These are phyloP conservation scores for Epiblema foenella DNA, from an alignment of 2,888 invertebrate species.

Conservation along the genomic window DNA sequence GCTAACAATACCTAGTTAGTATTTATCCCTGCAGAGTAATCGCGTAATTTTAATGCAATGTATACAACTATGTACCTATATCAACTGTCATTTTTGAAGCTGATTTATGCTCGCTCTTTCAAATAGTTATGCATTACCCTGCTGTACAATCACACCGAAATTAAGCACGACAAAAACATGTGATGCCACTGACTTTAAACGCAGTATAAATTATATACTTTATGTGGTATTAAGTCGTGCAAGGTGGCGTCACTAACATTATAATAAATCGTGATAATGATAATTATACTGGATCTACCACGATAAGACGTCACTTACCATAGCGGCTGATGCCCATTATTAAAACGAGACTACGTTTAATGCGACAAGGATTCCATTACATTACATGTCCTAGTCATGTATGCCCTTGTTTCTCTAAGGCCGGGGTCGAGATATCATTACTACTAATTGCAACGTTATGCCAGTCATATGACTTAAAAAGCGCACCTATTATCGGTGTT, in stretches of 20 bases:
- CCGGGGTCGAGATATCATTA: conserved; percentile 7
- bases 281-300: conserved; percentile 3
- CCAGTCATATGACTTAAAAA: conserved; percentile 27
- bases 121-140: no score
- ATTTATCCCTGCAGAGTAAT: no score
- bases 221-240: neutral
- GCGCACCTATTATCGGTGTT: conserved; percentile 4
- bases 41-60: no score
- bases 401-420: neutral
- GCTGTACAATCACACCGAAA: no score
- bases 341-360: neutral
- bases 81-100: no score
- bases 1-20: no score
- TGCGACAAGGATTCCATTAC: conserved; percentile 1
- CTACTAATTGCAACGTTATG: conserved; percentile 11
- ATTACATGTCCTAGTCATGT: neutral
- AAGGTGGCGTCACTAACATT: neutral
- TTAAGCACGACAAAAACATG: neutral
- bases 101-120: no score
- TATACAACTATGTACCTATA: no score
- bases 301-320: neutral
- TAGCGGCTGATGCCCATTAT: conserved; percentile 1
- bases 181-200: neutral
- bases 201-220: neutral
- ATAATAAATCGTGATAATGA: conserved; percentile 1